phyloP scores from a whole-genome alignment of 2,888 invertebrate genomes.

The Cryptocephalus moraei region DNA sequence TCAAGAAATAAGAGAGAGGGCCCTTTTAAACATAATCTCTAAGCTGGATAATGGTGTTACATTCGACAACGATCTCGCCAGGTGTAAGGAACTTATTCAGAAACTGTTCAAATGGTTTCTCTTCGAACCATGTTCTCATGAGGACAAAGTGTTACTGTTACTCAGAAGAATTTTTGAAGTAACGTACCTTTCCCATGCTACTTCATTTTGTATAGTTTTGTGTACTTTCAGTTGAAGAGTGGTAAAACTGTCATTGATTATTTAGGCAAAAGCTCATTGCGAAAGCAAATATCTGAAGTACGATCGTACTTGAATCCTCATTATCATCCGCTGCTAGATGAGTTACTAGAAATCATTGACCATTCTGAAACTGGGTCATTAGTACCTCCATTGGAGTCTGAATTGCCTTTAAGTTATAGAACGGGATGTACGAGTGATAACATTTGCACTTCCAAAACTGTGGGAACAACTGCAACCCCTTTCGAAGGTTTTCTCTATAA shows the following conservation, averaged over 20 bases:
- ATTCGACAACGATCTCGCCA: constrained; percentile 48
- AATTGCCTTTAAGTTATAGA: constrained; percentile 32
- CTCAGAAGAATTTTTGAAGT: constrained; percentile 48
- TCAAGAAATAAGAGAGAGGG: constrained; percentile 36
- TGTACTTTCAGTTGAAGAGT: constrained; percentile 41
- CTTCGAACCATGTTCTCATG: constrained; percentile 42
- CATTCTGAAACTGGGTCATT: constrained; percentile 34
- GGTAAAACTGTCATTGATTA: constrained; percentile 44
- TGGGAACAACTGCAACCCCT: constrained; percentile 29
- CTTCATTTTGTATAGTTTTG: too few relatives aligned
- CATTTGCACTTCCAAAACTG: constrained; percentile 4
- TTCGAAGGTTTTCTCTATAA: constrained; percentile 27
- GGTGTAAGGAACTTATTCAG: constrained; percentile 47
- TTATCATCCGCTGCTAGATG: constrained; percentile 37
- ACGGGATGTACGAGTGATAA: constrained; percentile 7
- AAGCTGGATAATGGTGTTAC: constrained; percentile 55
- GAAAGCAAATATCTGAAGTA: constrained; percentile 37
- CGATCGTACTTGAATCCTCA: constrained; percentile 37
- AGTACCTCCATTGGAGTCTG: constrained; percentile 41
- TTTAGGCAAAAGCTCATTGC: constrained; percentile 38
- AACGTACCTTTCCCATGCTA: constrained; percentile 8
- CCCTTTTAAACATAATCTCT: constrained; percentile 37
- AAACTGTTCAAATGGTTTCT: constrained; percentile 55
- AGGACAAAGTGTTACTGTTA: constrained; percentile 48
- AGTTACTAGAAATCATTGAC: constrained; percentile 39